Evolutionary conservation across 2,113 vertebrate species (phyloP), one percentile per base, ranked within the genome.

Genomic region (Phylloscopus trochiloides): DNA sequence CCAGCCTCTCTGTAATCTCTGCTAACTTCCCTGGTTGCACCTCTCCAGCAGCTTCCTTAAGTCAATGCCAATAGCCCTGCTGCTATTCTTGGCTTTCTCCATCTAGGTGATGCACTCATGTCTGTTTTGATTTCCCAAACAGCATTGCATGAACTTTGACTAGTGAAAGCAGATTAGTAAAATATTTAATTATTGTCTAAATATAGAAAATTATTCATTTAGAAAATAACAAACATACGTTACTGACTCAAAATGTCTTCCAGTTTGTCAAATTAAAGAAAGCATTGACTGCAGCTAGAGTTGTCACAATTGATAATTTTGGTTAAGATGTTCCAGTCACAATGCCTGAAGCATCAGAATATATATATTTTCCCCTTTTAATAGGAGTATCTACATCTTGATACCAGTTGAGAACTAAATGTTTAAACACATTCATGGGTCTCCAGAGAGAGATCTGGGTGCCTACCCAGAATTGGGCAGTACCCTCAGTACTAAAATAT

Each of bases 101-200:
- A 1, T 20, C 25, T 31, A 11, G 45, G 50, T 75, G 57, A 50
- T 38, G 14, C 38, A 5, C 25, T 29, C 2, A 3, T 67, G 12
- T 2, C 63, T 62, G 13, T 5, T 73, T 50, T 15, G 32, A 17
- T 77, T 71, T 78, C 42, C 57, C 66, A 45, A 62, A 40, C 43
- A 51, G 48, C 36, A 5, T 25, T 72, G 40, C 17, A 4, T 65
- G 45, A 75, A 61, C 77, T 78, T 74, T 36, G 71, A 26, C 36
- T 75, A 19, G 61, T 8, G 18, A 63, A 95, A 72, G 59, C 68
- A 34, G 15, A 43, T 55, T 66, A 18, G 15, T 36, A 36, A 90
- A 72, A 38, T 61, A 63, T 20, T 32, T 86, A 72, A 85, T 94
- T 92, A 34, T 76, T 79, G 66, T 74, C 66, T 93, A 93, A 93